phyloP scores from a whole-genome alignment of 2,113 vertebrate species.

The Diphyllodes magnificus region DNA sequence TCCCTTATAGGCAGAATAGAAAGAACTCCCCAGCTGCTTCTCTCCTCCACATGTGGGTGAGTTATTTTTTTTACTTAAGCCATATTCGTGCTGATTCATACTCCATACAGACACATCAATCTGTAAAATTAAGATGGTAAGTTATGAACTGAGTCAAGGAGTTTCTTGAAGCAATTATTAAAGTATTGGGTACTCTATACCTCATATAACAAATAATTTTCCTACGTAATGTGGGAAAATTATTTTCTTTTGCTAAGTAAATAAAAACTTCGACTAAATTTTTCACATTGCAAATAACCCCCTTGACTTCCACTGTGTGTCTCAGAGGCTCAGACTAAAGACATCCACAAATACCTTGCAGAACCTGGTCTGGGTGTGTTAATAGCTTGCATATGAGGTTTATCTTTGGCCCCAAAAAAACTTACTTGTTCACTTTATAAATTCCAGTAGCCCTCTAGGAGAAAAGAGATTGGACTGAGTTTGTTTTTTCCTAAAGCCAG shows the following conservation, averaged over 20 bases:
- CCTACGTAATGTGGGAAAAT: not conserved
- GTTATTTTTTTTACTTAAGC: not conserved
- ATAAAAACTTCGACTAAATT: not conserved
- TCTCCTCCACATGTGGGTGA: not conserved
- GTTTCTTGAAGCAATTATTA: not conserved
- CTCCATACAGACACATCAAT: not conserved
- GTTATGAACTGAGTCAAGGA: not conserved
- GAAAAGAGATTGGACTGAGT: not conserved
- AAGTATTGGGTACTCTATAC: not conserved
- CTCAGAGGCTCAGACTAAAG: not conserved
- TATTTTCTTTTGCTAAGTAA: not conserved
- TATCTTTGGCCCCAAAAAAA: not conserved
- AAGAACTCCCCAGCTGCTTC: not conserved
- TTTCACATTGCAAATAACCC: not conserved
- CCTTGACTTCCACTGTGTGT: not conserved
- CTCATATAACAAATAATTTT: not conserved
- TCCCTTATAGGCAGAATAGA: not conserved
- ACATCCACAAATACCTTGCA: not conserved
- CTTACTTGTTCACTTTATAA: not conserved
- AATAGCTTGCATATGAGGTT: not conserved
- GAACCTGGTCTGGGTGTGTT: not conserved
- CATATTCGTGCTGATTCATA: not conserved
- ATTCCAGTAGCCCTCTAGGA: not conserved
- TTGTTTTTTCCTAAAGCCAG: not conserved
- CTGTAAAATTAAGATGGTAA: not conserved